phyloP scores from a whole-genome alignment of 2,888 invertebrate species.

The Choreutis nemorana region DNA sequence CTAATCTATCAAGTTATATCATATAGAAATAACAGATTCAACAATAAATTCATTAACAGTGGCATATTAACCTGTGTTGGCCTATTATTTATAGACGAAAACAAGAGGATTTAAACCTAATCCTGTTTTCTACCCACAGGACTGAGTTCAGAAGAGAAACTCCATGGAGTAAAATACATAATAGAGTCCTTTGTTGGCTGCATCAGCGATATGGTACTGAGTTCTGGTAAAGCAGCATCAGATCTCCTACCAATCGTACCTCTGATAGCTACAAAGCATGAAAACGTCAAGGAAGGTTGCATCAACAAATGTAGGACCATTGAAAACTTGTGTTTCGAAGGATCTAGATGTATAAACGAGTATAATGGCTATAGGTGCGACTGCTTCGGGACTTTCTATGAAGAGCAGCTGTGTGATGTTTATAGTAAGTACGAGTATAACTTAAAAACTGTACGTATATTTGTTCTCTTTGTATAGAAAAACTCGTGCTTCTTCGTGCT shows the following conservation, averaged over 20 bases:
- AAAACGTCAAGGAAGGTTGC: slow-evolving; percentile 90
- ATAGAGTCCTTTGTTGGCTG: slow-evolving; percentile 94
- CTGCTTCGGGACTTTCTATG: slow-evolving; percentile 91
- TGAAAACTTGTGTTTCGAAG: slow-evolving; percentile 86
- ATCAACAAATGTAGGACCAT: slow-evolving; percentile 81
- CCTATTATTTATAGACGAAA: too few species aligned
- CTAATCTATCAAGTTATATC: slow-evolving; percentile 3
- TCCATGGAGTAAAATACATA: slow-evolving; percentile 90
- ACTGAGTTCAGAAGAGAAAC: slow-evolving; percentile 85
- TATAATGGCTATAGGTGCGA: slow-evolving; percentile 91
- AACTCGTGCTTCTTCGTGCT: too few species aligned
- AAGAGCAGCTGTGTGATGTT: slow-evolving; percentile 91
- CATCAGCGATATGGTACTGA: slow-evolving; percentile 85
- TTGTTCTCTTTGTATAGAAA: too few species aligned
- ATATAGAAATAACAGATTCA: not conserved
- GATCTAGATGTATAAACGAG: slow-evolving; percentile 90
- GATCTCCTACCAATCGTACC: slow-evolving; percentile 83
- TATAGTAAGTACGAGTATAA: slow-evolving; percentile 73
- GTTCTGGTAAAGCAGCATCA: slow-evolving; percentile 86
- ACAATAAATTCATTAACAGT: too few species aligned
- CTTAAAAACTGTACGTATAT: too few species aligned
- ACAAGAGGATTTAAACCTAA: too few species aligned
- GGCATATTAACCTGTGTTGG: too few species aligned
- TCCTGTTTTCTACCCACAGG: slow-evolving; percentile 48
- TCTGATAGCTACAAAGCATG: slow-evolving; percentile 85